Conservation (phyloP, 1,140 invertebrate species). For the Musca vetustissima region DNA sequence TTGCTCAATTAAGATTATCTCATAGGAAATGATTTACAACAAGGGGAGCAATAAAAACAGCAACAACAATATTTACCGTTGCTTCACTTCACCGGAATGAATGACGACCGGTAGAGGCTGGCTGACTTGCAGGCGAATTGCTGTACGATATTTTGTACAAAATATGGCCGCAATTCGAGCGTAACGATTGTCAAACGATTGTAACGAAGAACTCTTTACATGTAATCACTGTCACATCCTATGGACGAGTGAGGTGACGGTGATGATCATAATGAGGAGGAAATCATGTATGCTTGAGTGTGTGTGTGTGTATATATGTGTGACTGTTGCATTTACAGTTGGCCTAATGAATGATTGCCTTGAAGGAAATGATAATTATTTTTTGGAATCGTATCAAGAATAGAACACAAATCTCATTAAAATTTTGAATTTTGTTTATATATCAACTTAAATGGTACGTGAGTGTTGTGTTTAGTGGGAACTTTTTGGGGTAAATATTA, state of each 20-base stretch:
- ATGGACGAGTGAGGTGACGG: not conserved
- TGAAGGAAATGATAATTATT: constrained; percentile 47
- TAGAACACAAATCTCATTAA: constrained; percentile 52
- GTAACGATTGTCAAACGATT: constrained; percentile 30
- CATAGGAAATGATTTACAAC: too few relatives aligned
- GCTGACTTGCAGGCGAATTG: too few relatives aligned
- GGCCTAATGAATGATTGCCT: constrained; percentile 21
- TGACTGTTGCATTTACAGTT: not conserved
- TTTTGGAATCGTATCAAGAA: constrained; percentile 54
- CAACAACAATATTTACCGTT: too few relatives aligned
- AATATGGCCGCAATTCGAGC: constrained; percentile 18
- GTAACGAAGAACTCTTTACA: constrained; percentile 20
- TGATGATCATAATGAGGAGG: constrained; percentile 32
- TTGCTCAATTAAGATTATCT: too few relatives aligned
- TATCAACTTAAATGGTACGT: constrained; percentile 4
- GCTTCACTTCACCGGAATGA: too few relatives aligned
- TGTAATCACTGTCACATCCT: not conserved
- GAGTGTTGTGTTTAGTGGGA: constrained; percentile 1
- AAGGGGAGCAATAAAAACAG: too few relatives aligned
- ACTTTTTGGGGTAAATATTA: too few relatives aligned
- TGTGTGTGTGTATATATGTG: not conserved
- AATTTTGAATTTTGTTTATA: constrained; percentile 1
- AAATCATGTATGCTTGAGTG: constrained; percentile 36
- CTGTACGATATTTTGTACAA: too few relatives aligned
- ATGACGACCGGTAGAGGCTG: too few relatives aligned